Evolutionary conservation across 2,888 invertebrate species (phyloP), one percentile per base, ranked within the genome.

Genomic region (Lithophane leautieri): DNA sequence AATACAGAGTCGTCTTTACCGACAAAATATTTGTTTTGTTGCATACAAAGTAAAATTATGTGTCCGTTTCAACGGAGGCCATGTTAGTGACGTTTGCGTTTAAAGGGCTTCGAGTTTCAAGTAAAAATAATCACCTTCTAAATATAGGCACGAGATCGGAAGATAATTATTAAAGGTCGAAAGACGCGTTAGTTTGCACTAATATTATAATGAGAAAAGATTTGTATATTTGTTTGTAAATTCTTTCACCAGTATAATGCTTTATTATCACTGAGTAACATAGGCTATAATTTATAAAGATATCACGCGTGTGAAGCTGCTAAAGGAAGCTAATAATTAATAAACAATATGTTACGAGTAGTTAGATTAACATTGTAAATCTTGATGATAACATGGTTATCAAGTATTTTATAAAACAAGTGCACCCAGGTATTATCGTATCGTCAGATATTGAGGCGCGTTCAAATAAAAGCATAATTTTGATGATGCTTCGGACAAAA

Each of bases 401-500:
- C 56, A 63, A 65, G 62, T 73, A 75, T 74, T 79, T 70, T 70
- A 72, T 42, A 62, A n/a, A 66, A 16, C 70, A 60, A 40, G 11
- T 63, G 40, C 52, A 70, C 25, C n/a, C 71, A 78, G 70, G 74
- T 74, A 85, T 73, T 73, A 77, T 58, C 58, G 66, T 71, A 77
- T 75, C 73, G 78, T 77, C 60, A 68, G 76, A 81, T 78, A 82
- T 69, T 75, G 82, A 86, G 85, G 80, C 82, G 67, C 67, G 75
- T 79, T 70, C 84, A 89, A 89, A 89, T 89, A 88, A 85, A 86
- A 84, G 82, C 85, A 83, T 86, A 86, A 88, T 88, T 86, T 81
- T 83, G 88, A 89, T 87, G 88, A 86, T 84, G 87, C 87, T 86
- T 83, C 79, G 86, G 73, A 85, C 86, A 87, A 88, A 89, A 90